Evolutionary conservation across 2,113 vertebrate species (phyloP).

Genomic region (Polyodon spathula): DNA sequence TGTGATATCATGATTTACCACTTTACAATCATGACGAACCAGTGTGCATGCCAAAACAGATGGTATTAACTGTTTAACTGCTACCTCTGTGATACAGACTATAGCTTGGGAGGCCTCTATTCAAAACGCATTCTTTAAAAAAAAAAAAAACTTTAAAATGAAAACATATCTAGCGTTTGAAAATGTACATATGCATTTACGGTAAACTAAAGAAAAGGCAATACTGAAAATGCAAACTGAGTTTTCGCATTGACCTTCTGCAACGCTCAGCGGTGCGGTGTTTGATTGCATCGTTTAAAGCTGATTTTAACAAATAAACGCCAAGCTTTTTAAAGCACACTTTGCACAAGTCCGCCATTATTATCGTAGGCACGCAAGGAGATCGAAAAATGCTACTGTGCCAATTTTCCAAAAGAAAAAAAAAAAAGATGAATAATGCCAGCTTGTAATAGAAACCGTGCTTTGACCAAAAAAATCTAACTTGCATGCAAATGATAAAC

Average conservation of each 20-base stretch:
- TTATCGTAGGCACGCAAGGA: not conserved
- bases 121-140: not conserved
- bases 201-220: too few relatives aligned
- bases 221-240: not conserved
- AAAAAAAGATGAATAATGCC: not conserved
- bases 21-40: not conserved
- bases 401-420: not conserved
- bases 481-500: too few relatives aligned
- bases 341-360: constrained; percentile 19
- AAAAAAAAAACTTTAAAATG: not conserved
- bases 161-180: not conserved
- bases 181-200: not conserved
- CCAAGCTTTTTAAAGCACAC: not conserved
- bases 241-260: too few relatives aligned
- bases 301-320: not conserved
- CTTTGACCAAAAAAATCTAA: not conserved
- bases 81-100: not conserved
- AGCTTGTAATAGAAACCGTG: not conserved
- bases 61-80: not conserved
- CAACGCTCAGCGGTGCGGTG: not conserved
- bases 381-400: not conserved
- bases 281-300: not conserved
- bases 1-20: not conserved
- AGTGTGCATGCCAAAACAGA: not conserved
- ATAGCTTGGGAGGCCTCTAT: not conserved